Base-by-base conservation (phyloP, 1,140 invertebrate species). In the Campodea augens region DNA sequence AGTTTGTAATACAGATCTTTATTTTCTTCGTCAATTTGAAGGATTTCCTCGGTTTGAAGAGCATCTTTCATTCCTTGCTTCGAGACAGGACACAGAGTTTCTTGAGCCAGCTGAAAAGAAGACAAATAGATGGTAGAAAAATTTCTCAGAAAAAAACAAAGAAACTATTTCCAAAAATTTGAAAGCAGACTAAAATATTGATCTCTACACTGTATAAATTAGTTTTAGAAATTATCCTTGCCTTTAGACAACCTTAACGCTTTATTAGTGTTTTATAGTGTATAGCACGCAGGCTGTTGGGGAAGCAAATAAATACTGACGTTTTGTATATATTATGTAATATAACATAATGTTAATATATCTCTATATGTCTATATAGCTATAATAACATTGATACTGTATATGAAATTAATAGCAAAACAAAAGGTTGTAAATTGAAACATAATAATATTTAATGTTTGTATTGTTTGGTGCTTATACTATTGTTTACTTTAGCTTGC, bases 1-100 rank as follows among this genome's bases (percentile, higher is more conserved):
- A 86, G 55, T 55, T 76, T 64, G 25, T 71, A 59, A 55, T 74
- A 83, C 21, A 85, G 57, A 42, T 72, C 66, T 45, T 58, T 46
- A 54, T 74, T 70, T 38, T 73, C 62, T 44, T 70, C 62, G 41
- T 71, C 60, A 24, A 77, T 55, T 49, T 68, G 59, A 52, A 66
- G 60, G 5, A 73, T 61, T 46, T 72, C 62, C 18, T 64, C 55
- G 47, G 64, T 72, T 25, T 67, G 58, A 52, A 68, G 72, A 44
- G 68, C 70, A 47, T 67, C 57, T 32, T 64, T 57, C 48, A 70
- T 61, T 22, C 69, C 64, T 52, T 68, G 63, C 38, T 74, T 70
- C 51, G 75, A 72, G 53, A 68, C 68, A 15, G 70, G 68, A 50
- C 77, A 82, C 5, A 65, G 62, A 43, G 71, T 69, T 59, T 76